A percentile compares a stretch with the other conserved stretches of the same genome.
Evolutionary conservation across 2,797 vertebrate species (phyloP).

Genomic region (Crypturellus tataupa): DNA sequence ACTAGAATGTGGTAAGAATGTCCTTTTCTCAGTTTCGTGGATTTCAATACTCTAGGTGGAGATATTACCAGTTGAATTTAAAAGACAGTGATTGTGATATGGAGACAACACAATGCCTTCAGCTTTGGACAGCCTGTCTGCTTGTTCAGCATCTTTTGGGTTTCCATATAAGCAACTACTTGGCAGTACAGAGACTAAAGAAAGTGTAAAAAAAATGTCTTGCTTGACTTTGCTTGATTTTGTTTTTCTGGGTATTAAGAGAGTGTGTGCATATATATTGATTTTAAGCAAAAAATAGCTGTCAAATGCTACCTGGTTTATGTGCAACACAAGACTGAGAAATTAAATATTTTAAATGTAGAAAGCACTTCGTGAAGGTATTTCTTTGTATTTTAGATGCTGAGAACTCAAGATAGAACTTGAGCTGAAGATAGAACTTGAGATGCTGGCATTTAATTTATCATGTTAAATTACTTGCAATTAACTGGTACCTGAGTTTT

Average conservation of each 20-base stretch:
- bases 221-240: conserved; percentile 7
- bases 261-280: not conserved
- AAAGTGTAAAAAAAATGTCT: conserved; percentile 52
- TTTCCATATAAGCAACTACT: conserved; percentile 27
- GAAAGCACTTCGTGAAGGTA: not conserved
- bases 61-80: conserved; percentile 28
- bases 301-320: not conserved
- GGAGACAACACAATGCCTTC: not conserved
- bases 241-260: not conserved
- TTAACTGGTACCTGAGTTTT: not conserved
- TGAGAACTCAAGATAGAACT: not conserved
- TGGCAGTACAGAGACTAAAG: conserved; percentile 38
- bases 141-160: conserved; percentile 24
- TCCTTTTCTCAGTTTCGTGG: not conserved
- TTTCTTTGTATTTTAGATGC: not conserved
- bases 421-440: too few species aligned
- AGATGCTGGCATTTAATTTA: not conserved
- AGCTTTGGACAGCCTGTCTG: not conserved
- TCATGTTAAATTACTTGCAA: not conserved
- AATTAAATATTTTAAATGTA: not conserved
- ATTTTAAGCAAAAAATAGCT: conserved; percentile 52
- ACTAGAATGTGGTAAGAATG: not conserved
- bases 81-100: not conserved
- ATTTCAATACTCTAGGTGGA: conserved; percentile 1
- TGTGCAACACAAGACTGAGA: not conserved